Evolutionary conservation across 2,797 vertebrate species (phyloP), one percentile per base, ranked within the genome.

Genomic region (Enteromius unitaeniatus): DNA sequence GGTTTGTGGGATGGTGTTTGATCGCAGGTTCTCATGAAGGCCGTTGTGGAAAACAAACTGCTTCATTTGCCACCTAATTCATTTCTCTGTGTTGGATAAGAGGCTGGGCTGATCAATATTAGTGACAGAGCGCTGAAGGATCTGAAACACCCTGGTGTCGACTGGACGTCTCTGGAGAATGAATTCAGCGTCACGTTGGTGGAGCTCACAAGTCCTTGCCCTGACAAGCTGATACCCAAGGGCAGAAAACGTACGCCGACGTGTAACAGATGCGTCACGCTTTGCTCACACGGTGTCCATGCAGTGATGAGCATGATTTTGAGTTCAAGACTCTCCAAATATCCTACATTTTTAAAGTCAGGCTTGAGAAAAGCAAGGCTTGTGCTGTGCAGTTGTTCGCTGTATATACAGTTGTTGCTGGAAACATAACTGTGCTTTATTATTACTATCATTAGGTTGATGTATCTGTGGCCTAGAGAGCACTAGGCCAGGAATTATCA

Each of bases 381-480:
- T 37, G 53, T 65, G 37, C 17, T 31, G 49, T 28, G 10, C 5
- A 60, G 37, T 37, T 26, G 40, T 21, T 19, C 19, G 13, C 23
- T 45, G 37, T 62, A 69, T 68, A 76, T 62, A 68, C 40, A 83
- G 37, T 19, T 77, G n/a, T 73, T 55, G 49, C 28, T 78, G 40
- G 47, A 13, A 82, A 76, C 68, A 81, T 68, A 81, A 67, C 26
- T 65, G 10, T 40, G 81, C 74, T 53, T 31, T 47, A 73, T 40
- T 78, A 31, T 78, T 58, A 81, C 88, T 86, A 88, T 91, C 86
- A 87, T 90, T 87, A 88, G 83, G 69, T 77, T 86, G 90, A 93
- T 91, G 86, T 88, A 86, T 83, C 60, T 45, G 26, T 76, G 53
- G 65, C 68, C 87, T 74, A 72, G 83, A 28, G 21, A 65, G 79